phyloP scores from a whole-genome alignment of 2,113 vertebrate genomes.

The Dicerorhinus sumatrensis region DNA sequence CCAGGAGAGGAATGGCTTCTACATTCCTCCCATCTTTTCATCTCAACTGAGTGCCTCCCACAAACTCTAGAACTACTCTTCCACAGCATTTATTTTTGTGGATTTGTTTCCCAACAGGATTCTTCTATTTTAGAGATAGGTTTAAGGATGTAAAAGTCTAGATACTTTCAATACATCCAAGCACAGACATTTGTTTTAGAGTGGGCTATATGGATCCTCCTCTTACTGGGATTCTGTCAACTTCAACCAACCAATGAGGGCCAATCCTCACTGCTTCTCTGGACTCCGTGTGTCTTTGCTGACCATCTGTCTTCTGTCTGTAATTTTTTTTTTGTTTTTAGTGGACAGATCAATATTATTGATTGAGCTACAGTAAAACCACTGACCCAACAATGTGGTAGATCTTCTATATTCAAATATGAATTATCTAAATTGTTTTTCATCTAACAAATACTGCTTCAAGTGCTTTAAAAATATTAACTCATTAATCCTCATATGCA shows the following conservation, averaged over 20 bases:
- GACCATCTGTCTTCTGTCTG: background rate
- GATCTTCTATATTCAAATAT: background rate
- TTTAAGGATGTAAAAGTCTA: background rate
- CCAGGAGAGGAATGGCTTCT: background rate
- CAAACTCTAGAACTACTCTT: background rate
- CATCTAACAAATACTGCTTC: background rate
- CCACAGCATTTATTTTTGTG: background rate
- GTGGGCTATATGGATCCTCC: background rate
- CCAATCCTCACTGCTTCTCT: background rate
- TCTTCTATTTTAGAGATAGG: background rate
- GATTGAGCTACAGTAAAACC: background rate
- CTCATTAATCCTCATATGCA: background rate
- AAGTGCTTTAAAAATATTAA: background rate
- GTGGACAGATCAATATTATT: background rate
- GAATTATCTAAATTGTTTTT: background rate
- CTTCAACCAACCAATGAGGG: background rate
- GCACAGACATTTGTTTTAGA: background rate
- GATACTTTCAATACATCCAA: background rate
- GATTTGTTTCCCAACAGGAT: background rate
- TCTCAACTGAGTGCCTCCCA: background rate
- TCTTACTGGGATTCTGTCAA: background rate
- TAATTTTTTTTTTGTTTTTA: background rate
- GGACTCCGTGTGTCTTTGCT: background rate
- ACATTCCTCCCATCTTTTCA: background rate
- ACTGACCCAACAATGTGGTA: background rate